A percentile compares a stretch with the other conserved stretches of the same genome.
Evolutionary conservation across 2,888 invertebrate genomes (phyloP).

Genomic region (Saturnia japonica): DNA sequence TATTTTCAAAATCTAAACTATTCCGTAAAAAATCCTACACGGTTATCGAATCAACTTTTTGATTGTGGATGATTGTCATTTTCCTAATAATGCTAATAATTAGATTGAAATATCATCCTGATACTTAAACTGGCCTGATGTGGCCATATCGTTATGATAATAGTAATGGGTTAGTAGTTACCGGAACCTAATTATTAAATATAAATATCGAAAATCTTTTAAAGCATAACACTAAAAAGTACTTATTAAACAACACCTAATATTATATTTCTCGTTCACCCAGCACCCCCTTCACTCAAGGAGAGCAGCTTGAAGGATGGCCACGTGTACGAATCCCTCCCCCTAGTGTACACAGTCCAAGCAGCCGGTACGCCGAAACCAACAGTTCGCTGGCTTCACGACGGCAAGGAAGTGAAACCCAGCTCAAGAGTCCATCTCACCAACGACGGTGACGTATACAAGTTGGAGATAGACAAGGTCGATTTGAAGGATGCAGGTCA

Average conservation of each 20-base stretch:
- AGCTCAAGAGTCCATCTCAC: constrained; percentile 84
- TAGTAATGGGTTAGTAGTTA: not conserved
- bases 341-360: constrained; percentile 89
- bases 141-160: not conserved
- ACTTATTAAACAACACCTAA: not conserved
- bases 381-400: constrained; percentile 89
- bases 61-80: not conserved
- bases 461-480: constrained; percentile 87
- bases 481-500: constrained; percentile 88
- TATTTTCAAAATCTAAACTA: not conserved
- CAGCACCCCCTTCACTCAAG: constrained; percentile 87
- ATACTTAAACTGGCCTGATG: too few relatives aligned
- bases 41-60: not conserved
- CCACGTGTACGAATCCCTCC: constrained; percentile 90
- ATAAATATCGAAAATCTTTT: not conserved
- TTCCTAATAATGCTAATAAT: not conserved
- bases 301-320: constrained; percentile 88
- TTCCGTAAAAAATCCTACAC: not conserved
- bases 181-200: not conserved
- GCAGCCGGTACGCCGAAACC: constrained; percentile 90
- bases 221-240: not conserved
- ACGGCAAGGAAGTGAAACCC: constrained; percentile 87
- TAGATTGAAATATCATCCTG: not conserved
- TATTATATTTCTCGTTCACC: constrained; percentile 27
- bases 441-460: constrained; percentile 87